Conservation (phyloP, 1,140 invertebrate genomes). For the Pygmarrhopalites habei region DNA sequence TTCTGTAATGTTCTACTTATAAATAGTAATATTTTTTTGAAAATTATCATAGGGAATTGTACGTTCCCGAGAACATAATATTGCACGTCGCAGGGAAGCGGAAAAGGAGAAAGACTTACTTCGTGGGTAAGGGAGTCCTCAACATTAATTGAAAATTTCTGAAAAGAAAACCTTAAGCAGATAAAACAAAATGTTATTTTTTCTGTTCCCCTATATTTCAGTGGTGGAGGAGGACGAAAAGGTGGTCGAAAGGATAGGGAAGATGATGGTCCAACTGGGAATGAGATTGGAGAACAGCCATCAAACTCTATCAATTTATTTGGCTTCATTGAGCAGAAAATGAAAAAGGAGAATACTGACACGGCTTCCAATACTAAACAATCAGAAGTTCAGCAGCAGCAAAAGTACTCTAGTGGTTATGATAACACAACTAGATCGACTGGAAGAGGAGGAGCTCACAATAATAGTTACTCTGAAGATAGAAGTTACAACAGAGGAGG, state of each 20-base stretch:
- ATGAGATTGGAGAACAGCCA: slow-evolving; percentile 16
- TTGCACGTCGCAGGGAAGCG: neutral
- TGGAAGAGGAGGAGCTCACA: neutral
- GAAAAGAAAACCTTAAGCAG: too few species aligned
- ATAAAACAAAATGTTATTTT: too few species aligned
- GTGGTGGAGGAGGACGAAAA: slow-evolving; percentile 4
- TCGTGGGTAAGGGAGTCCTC: too few species aligned
- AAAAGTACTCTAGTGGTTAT: neutral
- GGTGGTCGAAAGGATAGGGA: slow-evolving; percentile 15
- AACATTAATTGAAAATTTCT: too few species aligned
- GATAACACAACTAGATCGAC: neutral
- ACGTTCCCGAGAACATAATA: neutral
- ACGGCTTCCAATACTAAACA: neutral
- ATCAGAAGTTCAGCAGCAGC: neutral
- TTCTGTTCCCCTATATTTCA: too few species aligned
- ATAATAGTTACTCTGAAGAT: neutral
- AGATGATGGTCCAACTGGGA: slow-evolving; percentile 20
- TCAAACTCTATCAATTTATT: slow-evolving; percentile 28
- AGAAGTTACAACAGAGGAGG: neutral
- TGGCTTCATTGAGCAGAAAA: slow-evolving; percentile 28
- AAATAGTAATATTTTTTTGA: neutral
- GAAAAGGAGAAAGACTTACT: neutral
- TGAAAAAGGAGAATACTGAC: slow-evolving; percentile 12
- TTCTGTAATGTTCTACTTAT: too few species aligned
- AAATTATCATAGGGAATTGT: neutral